Evolutionary conservation across 2,797 vertebrate species (phyloP).

Genomic region (Corythornis leucogaster): DNA sequence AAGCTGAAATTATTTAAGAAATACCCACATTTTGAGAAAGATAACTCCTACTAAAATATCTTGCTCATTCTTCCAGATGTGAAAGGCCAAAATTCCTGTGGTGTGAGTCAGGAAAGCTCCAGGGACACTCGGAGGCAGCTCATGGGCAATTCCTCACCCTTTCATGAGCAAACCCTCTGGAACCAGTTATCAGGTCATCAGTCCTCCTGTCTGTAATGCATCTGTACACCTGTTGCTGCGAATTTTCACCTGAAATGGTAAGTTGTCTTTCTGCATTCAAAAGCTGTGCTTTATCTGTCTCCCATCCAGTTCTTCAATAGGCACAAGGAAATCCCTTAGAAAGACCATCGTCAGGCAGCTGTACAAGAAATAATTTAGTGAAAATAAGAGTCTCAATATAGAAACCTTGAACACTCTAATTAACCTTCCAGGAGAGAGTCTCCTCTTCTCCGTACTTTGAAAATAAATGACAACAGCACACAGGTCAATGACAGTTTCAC

Average conservation of each 20-base stretch:
- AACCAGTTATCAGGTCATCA: not conserved
- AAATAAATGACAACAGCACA: not conserved
- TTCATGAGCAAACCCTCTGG: not conserved
- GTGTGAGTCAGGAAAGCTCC: not conserved
- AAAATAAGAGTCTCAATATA: not conserved
- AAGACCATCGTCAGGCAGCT: accelerated
- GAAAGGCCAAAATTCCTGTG: not conserved
- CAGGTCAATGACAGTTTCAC: not conserved
- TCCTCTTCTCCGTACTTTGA: not conserved
- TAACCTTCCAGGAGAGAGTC: not conserved
- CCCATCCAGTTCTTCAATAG: not conserved
- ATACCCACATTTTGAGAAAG: accelerated
- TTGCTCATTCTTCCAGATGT: not conserved
- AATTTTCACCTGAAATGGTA: not conserved
- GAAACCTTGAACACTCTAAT: not conserved
- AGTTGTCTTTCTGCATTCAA: not conserved
- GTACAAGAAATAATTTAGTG: not conserved
- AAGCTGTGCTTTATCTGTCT: accelerated
- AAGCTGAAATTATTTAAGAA: not conserved
- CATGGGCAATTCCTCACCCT: not conserved
- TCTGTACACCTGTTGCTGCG: not conserved
- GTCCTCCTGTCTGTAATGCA: not conserved
- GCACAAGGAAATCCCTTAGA: not conserved
- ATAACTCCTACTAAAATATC: not conserved
- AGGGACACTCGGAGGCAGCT: accelerated